Conservation (phyloP, 2,113 vertebrate species). For the Neopipo cinnamomea region DNA sequence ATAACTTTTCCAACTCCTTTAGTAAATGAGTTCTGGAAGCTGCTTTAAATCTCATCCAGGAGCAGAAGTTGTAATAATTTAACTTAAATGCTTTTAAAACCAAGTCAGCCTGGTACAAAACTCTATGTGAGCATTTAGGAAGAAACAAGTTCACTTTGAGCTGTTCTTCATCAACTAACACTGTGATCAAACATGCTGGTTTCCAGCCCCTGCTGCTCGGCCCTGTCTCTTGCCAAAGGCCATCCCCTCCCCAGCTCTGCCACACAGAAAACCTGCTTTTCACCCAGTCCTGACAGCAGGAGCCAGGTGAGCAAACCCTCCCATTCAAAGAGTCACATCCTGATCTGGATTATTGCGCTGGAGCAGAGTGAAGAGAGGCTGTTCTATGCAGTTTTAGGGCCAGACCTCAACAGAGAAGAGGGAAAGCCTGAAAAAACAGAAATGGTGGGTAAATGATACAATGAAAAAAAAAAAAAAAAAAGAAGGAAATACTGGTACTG, state of each 20-base stretch:
- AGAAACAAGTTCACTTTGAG: not conserved
- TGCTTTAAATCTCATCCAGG: not conserved
- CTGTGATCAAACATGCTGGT: not conserved
- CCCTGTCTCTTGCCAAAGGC: not conserved
- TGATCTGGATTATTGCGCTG: not conserved
- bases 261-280: not conserved
- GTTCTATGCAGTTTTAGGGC: not conserved
- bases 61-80: not conserved
- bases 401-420: not conserved
- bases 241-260: not conserved
- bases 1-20: constrained; percentile 23
- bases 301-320: not conserved
- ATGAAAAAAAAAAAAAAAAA: not conserved
- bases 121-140: not conserved
- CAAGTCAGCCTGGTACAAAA: not conserved
- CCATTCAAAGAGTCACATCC: not conserved
- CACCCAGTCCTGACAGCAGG: not conserved
- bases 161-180: not conserved
- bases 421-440: not conserved
- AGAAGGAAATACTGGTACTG: not conserved
- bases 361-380: not conserved
- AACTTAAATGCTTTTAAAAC: not conserved
- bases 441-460: fast-evolving
- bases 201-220: not conserved
- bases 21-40: constrained; percentile 42